Evolutionary conservation across 2,888 invertebrate genomes (phyloP), one percentile per base, ranked within the genome.

Genomic region (Apamea crenata): DNA sequence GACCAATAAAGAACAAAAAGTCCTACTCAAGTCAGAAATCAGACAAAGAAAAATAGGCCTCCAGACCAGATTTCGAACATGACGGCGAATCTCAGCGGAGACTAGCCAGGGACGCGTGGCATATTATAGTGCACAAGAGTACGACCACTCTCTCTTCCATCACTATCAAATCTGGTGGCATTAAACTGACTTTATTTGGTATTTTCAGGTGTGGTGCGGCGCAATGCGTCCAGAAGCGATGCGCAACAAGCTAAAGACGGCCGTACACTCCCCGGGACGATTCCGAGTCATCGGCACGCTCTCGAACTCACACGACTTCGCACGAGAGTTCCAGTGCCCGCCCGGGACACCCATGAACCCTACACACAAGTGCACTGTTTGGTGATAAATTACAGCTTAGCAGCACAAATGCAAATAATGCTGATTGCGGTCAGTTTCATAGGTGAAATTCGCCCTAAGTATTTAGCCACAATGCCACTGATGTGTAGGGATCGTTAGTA

Each of bases 241-340:
- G 89, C 97, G 98, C 61, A 98, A 98, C 92, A 98, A 98, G 92
- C 94, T 99, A 44, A 98, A 98, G 92, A 98, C 98, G 2, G 98
- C 98, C 0, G 98, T 98, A 1, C 99, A 99, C 91, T 98, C 98
- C 16, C 99, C 99, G 0, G 99, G 98, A 6, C 97, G 98, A 73
- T 99, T 98, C 94, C 97, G 98, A 0, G 98, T 98, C 0, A 98
- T 98, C 77, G 98, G 98, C 7, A 98, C 98, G 0, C 93, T 98
- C 56, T 98, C 98, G 2, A 98, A 98, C 92, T 98, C 98, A 0
- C 96, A 97, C 84, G 98, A 98, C 88, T 98, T 98, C 91, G 97
- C 98, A 0, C 95, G 97, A 74, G 98, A 98, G 84, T 99, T 97
- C 91, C 95, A 97, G 6, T 99, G 98, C 89, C 97, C 98, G 0